A percentile compares a stretch with the other conserved stretches of the same genome.
These are phyloP conservation scores for Dioctria linearis DNA, from an alignment of 2,888 invertebrate species.

Conservation along the genomic window DNA sequence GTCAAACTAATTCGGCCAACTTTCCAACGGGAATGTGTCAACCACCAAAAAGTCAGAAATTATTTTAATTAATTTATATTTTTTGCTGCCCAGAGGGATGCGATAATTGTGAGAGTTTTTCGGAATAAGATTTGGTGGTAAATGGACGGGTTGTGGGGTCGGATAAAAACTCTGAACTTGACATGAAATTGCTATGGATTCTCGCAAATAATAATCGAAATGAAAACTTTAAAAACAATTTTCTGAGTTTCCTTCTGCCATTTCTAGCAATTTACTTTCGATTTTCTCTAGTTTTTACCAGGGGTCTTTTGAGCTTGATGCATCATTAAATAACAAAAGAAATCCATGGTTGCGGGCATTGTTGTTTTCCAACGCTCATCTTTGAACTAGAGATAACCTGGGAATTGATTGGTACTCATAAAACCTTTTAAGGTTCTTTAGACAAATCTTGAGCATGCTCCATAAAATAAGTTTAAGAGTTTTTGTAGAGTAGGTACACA, in stretches of 20 bases:
- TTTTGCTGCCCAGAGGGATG: neutral
- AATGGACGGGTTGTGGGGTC: neutral
- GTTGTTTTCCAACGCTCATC: constrained; percentile 8
- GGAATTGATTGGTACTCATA: neutral
- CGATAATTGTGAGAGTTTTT: constrained; percentile 25
- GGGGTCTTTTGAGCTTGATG: neutral
- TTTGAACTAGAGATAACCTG: too few species aligned
- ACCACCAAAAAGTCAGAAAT: constrained; percentile 22
- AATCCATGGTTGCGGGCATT: neutral
- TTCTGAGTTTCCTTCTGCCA: too few species aligned
- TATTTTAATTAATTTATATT: constrained; percentile 35
- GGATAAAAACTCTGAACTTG: neutral
- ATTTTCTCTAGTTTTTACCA: too few species aligned
- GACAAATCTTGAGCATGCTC: constrained; percentile 2
- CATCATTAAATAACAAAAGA: constrained; percentile 6
- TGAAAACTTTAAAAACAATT: too few species aligned
- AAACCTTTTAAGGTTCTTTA: constrained; percentile 12
- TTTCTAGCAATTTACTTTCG: too few species aligned
- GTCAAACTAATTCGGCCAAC: constrained; percentile 33
- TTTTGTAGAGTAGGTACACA: constrained; percentile 20
- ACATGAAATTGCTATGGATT: neutral
- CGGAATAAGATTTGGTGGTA: neutral
- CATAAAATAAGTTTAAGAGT: constrained; percentile 14
- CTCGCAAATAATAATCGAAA: neutral
- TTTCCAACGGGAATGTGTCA: constrained; percentile 22